Evolutionary conservation across 2,113 vertebrate genomes (phyloP).

Genomic region (Vulpes vulpes): DNA sequence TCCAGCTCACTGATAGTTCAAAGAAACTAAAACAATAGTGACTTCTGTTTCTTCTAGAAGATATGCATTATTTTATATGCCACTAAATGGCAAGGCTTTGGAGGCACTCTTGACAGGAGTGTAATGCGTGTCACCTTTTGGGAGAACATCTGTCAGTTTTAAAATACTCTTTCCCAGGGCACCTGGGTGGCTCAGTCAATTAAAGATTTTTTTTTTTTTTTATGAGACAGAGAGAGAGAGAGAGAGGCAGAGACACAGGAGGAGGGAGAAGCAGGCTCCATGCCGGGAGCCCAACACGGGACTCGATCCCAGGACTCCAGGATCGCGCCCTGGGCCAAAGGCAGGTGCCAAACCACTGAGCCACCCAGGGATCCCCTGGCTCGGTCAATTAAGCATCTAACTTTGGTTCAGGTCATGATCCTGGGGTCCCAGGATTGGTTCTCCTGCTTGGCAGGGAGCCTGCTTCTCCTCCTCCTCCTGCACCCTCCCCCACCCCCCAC

Average conservation of each 20-base stretch:
- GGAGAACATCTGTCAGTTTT: not conserved
- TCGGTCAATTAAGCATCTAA: not conserved
- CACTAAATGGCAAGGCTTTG: not conserved
- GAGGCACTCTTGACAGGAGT: not conserved
- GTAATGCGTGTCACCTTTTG: not conserved
- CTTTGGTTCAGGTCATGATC: not conserved
- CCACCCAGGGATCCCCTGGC: too few species aligned
- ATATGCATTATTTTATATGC: not conserved
- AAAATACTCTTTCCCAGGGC: not conserved
- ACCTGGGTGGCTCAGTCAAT: not conserved
- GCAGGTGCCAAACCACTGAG: too few species aligned
- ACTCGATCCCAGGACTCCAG: too few species aligned
- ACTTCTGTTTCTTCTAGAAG: not conserved
- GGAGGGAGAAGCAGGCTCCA: too few species aligned
- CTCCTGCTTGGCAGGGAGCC: not conserved
- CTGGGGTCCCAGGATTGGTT: not conserved
- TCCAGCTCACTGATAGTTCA: not conserved
- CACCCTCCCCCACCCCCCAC: not conserved
- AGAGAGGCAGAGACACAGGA: too few species aligned
- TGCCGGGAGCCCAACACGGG: too few species aligned
- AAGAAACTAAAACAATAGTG: constrained; percentile 5
- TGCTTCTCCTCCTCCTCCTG: not conserved
- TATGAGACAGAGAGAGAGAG: too few species aligned
- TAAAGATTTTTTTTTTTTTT: too few species aligned
- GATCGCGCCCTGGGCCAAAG: too few species aligned